Evolutionary conservation across 2,797 vertebrate species (phyloP), one percentile per base, ranked within the genome.

Genomic region (Aeoliscus strigatus): DNA sequence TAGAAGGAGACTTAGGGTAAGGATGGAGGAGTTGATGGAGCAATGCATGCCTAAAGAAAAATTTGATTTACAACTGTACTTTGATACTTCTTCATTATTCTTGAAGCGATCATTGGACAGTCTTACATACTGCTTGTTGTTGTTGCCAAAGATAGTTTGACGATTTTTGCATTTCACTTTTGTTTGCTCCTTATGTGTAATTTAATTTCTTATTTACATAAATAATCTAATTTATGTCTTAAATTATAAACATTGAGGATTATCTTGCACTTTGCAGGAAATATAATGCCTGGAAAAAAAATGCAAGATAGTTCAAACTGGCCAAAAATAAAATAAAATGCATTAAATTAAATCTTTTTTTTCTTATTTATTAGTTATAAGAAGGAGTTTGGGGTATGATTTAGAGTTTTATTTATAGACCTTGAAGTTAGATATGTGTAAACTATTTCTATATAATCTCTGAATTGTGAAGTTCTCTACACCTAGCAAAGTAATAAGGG

Each of bases 201-300:
- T 89, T 90, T 90, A 90, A 90, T 80, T 80, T 82, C 80, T 75
- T 87, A 85, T 87, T 87, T 87, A 86, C 85, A 79, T 71, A 39
- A 86, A 77, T 73, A 82, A 74, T 73, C 76, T 90, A 88, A 91
- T 89, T 91, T 91, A 91, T 89, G 84, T 77, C 73, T 88, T 91
- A 91, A 90, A 86, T 91, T 91, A 90, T 91, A 83, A 81, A 79
- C 69, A 60, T 65, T 57, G 54, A 63, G 69, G 71, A 78, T 79
- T 67, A 70, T 86, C 68, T 79, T 88, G 74, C 78, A 76, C 56
- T 73, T 75, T 66, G 77, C 73, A 82, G 81, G 78, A 76, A 76
- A 56, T 73, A 57, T 60, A 47, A 51, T 57, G 64, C 66, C 78
- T 73, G 56, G 62, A 80, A 62, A 61, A 63, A 60, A 70, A 75